Evolutionary conservation across 1,140 invertebrate genomes (phyloP).

Genomic region (Bradynema listronoti): DNA sequence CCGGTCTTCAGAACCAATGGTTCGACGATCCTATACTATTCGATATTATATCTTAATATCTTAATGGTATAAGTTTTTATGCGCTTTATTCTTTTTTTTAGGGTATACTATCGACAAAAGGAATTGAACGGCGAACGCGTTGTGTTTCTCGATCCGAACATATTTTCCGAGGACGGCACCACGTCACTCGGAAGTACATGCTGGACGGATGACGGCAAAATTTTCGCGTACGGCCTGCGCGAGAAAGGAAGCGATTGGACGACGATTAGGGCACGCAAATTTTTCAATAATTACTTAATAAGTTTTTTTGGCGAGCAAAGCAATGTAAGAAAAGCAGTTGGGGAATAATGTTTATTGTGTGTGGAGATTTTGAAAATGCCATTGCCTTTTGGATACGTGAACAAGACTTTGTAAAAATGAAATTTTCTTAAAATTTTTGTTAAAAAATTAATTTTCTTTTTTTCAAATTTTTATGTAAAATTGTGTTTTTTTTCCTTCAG

Average conservation of each 20-base stretch:
- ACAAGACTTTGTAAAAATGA: too few species aligned
- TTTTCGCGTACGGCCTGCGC: constrained; percentile 82
- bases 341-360: constrained; percentile 44
- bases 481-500: constrained; percentile 34
- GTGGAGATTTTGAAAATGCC: too few species aligned
- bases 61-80: too few species aligned
- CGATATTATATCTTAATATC: constrained; percentile 11
- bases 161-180: constrained; percentile 83
- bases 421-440: too few species aligned
- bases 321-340: too few species aligned
- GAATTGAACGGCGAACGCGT: constrained; percentile 70
- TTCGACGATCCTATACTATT: constrained; percentile 57
- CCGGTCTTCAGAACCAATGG: constrained; percentile 92
- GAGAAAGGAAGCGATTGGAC: constrained; percentile 83
- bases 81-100: constrained; percentile 61
- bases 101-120: constrained; percentile 85
- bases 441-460: not conserved
- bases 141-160: constrained; percentile 92
- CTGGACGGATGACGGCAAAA: constrained; percentile 83
- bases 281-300: too few species aligned
- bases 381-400: too few species aligned
- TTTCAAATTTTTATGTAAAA: constrained; percentile 63
- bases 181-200: constrained; percentile 70
- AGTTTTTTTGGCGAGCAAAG: too few species aligned
- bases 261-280: constrained; percentile 70